Evolutionary conservation across 2,113 vertebrate genomes (phyloP).

Genomic region (Pangasianodon gigas): DNA sequence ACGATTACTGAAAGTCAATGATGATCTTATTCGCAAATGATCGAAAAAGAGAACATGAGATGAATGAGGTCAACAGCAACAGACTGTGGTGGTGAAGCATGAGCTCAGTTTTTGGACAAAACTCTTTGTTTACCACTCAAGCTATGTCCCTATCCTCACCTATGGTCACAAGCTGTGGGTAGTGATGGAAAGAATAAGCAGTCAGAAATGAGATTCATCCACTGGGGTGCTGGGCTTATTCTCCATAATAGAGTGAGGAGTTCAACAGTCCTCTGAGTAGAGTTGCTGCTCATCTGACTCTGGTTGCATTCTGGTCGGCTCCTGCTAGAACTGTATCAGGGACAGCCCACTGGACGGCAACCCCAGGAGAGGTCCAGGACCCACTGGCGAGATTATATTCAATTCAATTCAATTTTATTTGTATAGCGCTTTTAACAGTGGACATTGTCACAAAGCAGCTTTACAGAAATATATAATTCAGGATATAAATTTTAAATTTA

Average conservation of each 20-base stretch:
- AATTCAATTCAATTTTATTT: too few relatives aligned
- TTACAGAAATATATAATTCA: too few relatives aligned
- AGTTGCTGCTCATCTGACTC: background rate
- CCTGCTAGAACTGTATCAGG: background rate
- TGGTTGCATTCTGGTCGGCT: background rate
- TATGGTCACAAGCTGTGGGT: background rate
- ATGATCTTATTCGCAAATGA: background rate
- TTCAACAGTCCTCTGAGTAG: background rate
- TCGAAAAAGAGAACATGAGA: background rate
- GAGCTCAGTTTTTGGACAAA: background rate
- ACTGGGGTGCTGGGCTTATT: background rate
- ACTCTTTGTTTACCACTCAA: background rate
- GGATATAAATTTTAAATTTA: too few relatives aligned
- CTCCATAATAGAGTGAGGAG: background rate
- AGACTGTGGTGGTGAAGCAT: background rate
- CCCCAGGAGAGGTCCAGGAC: background rate
- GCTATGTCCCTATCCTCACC: background rate
- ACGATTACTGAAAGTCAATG: background rate
- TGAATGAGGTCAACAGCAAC: background rate
- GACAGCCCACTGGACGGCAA: background rate
- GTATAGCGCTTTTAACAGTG: too few relatives aligned
- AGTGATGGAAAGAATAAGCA: background rate
- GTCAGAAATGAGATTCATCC: background rate
- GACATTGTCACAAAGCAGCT: too few relatives aligned
- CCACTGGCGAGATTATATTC: background rate